Conservation (phyloP, 2,113 vertebrate species). For the Hypomesus transpacificus region DNA sequence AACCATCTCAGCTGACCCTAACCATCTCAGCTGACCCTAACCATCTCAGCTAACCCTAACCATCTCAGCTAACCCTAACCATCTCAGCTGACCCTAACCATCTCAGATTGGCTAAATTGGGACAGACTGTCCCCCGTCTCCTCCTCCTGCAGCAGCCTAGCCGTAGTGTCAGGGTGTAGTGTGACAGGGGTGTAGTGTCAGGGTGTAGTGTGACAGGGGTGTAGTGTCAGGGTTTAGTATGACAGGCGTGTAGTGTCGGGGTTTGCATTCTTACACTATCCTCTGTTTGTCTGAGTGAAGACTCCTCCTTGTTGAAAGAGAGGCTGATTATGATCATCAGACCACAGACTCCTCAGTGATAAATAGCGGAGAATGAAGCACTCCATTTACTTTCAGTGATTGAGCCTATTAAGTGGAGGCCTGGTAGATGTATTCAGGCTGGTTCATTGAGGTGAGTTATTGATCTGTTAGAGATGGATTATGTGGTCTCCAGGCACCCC, state of each 20-base stretch:
- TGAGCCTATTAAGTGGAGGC: constrained; percentile 40
- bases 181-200: background rate
- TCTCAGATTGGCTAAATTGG: constrained; percentile 52
- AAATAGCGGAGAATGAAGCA: constrained; percentile 26
- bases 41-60: too few species aligned
- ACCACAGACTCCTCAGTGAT: constrained; percentile 6
- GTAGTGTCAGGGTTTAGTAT: background rate
- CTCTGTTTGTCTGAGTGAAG: background rate
- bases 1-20: too few species aligned
- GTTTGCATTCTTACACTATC: background rate
- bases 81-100: too few species aligned
- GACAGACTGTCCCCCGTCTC: constrained; percentile 1
- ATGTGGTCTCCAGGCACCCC: constrained; percentile 8
- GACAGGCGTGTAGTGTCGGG: background rate
- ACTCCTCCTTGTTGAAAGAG: background rate
- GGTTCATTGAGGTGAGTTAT: constrained; percentile 55
- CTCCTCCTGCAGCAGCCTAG: too few species aligned
- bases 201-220: background rate
- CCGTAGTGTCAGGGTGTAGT: background rate
- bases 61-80: too few species aligned
- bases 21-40: too few species aligned
- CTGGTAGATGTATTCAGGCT: constrained; percentile 34
- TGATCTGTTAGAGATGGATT: constrained; percentile 42
- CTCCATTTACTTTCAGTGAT: constrained; percentile 48
- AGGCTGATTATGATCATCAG: constrained; percentile 23